A percentile compares a stretch with the other conserved stretches of the same genome.
Evolutionary conservation across 2,113 vertebrate genomes (phyloP).

Genomic region (Todiramphus saurophagus): DNA sequence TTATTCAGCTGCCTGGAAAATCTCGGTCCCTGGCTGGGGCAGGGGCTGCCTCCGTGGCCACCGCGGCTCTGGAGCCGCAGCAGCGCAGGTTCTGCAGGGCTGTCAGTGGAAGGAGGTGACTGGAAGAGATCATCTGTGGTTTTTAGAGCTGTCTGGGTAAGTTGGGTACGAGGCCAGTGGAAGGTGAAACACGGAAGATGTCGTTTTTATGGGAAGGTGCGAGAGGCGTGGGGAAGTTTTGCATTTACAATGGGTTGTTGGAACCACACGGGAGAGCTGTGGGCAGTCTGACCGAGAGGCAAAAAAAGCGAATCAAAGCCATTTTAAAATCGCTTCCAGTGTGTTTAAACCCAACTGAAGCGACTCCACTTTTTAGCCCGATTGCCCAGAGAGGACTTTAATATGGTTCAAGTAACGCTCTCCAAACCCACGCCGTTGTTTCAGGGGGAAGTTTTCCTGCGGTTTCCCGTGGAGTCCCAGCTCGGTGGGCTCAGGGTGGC

Average conservation of each 20-base stretch:
- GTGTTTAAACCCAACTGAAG: neutral
- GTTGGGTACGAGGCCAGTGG: neutral
- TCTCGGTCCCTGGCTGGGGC: neutral
- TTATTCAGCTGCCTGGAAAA: neutral
- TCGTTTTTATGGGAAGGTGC: neutral
- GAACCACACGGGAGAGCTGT: neutral
- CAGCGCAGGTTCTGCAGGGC: neutral
- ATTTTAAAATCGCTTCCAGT: neutral
- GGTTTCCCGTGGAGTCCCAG: fast-evolving
- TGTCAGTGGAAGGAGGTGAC: neutral
- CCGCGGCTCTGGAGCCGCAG: neutral
- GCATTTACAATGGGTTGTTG: neutral
- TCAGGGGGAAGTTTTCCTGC: fast-evolving
- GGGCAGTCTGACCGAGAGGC: neutral
- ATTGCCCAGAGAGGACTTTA: neutral
- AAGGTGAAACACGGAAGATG: neutral
- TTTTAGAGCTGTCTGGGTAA: neutral
- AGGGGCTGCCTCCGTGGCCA: neutral
- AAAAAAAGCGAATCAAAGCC: neutral
- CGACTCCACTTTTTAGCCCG: neutral
- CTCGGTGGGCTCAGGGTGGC: fast-evolving
- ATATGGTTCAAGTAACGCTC: fast-evolving
- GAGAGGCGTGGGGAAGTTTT: neutral
- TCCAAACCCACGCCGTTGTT: neutral
- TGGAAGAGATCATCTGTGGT: neutral